Base-by-base conservation (phyloP, 1,140 invertebrate genomes). In the Cydia splendana region DNA sequence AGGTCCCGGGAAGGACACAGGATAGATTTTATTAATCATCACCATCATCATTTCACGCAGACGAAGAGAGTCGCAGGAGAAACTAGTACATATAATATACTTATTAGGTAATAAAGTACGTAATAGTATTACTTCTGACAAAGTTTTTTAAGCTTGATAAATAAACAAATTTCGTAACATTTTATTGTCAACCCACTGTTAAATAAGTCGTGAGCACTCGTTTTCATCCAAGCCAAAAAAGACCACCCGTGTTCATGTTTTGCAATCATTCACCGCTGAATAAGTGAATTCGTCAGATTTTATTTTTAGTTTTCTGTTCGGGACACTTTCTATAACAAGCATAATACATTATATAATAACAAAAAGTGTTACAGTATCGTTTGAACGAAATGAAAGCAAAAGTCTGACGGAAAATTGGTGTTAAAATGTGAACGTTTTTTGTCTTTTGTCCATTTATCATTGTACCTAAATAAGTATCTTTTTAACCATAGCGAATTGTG, bases 311-410 rank as follows among this genome's bases (percentile, higher is more conserved):
- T 18, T 69, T 15, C 34, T 38, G 45, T 71, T 71, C n/a, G 67
- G 67, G 30, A 57, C 74, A 73, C 79, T 80, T 80, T 80, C 77
- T 76, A 78, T 45, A 45, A 69, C 71, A 80, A 76, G 78, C 76
- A 76, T 80, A 75, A 76, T 74, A 73, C 71, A 30, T 80, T 80
- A 75, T 76, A 57, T 80, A 80, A 65, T 51, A 18, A 13, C 10
- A 65, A 75, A 78, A 78, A 76, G 65, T 67, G 65, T 71, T 71
- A 71, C 67, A 71, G 30, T 38, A 42, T 71, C 34, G 67, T 15
- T 71, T 71, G 38, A 42, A 71, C n/a, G 38, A 42, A 71, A 42
- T 38, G 34, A 71, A 71, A 71, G 67, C 67, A 71, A 71, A 42
- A 45, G 67, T 42, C 38, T 1, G n/a, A 15, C 67, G 67, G 67